Evolutionary conservation across 2,797 vertebrate genomes (phyloP), one percentile per base, ranked within the genome.

Genomic region (Pipistrellus pipistrellus): DNA sequence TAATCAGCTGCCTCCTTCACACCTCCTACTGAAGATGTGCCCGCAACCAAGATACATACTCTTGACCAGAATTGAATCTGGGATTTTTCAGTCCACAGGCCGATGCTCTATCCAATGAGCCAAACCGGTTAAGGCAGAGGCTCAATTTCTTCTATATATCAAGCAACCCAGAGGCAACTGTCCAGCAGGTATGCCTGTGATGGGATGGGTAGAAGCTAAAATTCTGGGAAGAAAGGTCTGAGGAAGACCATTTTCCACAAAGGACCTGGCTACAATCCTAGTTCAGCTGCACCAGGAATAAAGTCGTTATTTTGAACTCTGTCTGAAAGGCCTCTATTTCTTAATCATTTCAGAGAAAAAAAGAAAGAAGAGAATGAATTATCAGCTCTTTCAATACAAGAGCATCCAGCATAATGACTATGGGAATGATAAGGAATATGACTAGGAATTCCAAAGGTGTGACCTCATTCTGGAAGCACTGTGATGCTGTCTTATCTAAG

Each of bases 321-420:
- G 8, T 30, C 23, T 35, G 27, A 85, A 44, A 68, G 46, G 27
- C 23, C 51, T 62, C 14, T 35, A 59, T 62, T 73, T 62, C 86
- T 69, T 46, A 69, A 51, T 53, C 72, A 73, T 59, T 62, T 93
- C 41, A 68, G 32, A 92, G 51, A 93, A 85, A 30, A 88, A 77
- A 92, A 20, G 76, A 25, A 71, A 78, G 23, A 57, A 66, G 4
- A 80, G 25, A 69, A 71, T 44, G 18, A 81, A 62, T 59, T 30
- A 75, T 81, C 21, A 89, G 85, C 21, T 48, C 35, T 30, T 30
- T 55, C 32, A 68, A 32, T 30, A 62, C 35, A 81, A 71, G 18
- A 83, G 46, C 53, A 57, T 69, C 7, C 71, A 77, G 23, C 44
- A 55, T 51, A 55, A 69, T 72, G 44, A 78, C 25, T 8, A 6